Evolutionary conservation across 2,113 vertebrate species (phyloP).

Genomic region (Lagopus muta): DNA sequence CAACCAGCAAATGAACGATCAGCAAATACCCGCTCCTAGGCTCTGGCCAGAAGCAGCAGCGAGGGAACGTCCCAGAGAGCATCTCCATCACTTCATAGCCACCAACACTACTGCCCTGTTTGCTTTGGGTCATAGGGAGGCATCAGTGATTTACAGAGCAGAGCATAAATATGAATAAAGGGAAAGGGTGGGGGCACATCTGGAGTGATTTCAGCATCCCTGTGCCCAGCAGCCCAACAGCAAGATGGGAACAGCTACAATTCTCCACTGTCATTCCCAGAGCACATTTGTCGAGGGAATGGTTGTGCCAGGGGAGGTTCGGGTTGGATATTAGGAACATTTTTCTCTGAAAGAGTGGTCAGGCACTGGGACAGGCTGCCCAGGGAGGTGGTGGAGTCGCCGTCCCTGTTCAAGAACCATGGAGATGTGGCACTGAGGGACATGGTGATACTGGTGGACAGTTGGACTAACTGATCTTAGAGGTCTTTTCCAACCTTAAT

Average conservation of each 20-base stretch:
- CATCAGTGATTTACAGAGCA: neutral
- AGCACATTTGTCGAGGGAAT: neutral
- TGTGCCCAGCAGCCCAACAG: neutral
- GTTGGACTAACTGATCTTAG: no score
- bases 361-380: no score
- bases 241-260: neutral
- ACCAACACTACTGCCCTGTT: neutral
- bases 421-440: no score
- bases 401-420: no score
- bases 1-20: neutral
- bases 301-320: no score
- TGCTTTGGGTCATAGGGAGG: neutral
- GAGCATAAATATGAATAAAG: neutral
- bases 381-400: no score
- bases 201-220: neutral
- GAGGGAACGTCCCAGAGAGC: fast-evolving
- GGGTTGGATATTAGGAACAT: no score
- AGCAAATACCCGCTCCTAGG: neutral
- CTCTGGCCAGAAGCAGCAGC: neutral
- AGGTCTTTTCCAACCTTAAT: no score
- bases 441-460: no score
- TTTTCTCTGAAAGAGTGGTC: no score
- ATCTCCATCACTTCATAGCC: neutral
- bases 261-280: neutral
- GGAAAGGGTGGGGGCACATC: neutral